phyloP scores from a whole-genome alignment of 2,888 invertebrate species.

The Habrosyne pyritoides region DNA sequence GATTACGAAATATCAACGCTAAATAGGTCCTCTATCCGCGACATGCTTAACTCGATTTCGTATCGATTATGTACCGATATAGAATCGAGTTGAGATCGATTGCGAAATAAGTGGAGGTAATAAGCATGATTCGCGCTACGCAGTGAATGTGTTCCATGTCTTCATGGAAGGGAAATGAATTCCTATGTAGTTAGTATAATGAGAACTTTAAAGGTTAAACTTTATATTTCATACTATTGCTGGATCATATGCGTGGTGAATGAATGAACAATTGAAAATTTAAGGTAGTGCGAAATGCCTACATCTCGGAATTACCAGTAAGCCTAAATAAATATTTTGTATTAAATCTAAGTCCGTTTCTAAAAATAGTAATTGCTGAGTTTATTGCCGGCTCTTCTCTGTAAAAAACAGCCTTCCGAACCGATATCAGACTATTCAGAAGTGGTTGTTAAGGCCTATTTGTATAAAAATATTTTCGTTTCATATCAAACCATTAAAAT shows the following conservation, averaged over 20 bases:
- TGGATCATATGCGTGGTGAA: background rate
- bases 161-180: background rate
- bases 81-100: conserved; percentile 18
- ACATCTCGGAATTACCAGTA: no score
- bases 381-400: no score
- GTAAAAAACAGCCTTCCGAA: no score
- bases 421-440: no score
- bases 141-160: background rate
- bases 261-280: background rate
- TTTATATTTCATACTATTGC: background rate
- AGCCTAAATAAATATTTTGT: no score
- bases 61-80: conserved; percentile 28
- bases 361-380: no score
- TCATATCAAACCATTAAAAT: no score
- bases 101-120: conserved; percentile 29
- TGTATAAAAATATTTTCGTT: no score
- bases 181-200: background rate
- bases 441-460: no score
- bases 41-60: conserved; percentile 38
- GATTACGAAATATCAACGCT: conserved; percentile 52
- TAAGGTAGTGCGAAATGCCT: no score
- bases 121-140: conserved; percentile 1
- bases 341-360: no score
- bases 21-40: conserved; percentile 47
- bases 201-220: background rate